These are phyloP conservation scores for Prunella fulvescens DNA, from an alignment of 2,113 vertebrate species.

Conservation along the genomic window DNA sequence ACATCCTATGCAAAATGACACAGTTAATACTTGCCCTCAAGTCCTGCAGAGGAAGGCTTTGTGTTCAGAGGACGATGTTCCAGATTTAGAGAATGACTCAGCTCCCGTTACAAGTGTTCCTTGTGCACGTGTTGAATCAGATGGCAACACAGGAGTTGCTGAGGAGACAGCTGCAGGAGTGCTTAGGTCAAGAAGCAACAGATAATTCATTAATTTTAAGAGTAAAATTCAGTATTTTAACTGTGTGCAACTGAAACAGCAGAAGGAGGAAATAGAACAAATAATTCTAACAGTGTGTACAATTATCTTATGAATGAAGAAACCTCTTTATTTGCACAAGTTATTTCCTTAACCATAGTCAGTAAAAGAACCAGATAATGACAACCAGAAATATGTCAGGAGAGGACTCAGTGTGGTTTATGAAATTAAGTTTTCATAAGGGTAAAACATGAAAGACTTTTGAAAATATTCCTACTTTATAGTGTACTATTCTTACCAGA, in stretches of 20 bases:
- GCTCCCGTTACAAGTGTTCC: neutral
- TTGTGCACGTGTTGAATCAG: neutral
- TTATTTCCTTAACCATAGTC: neutral
- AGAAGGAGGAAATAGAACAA: neutral
- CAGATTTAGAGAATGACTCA: conserved; percentile 41
- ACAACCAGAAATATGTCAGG: neutral
- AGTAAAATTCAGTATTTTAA: neutral
- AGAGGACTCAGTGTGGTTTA: neutral
- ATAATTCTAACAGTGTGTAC: neutral
- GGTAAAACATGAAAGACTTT: neutral
- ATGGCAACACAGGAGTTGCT: neutral
- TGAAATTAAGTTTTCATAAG: neutral
- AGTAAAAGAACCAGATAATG: neutral
- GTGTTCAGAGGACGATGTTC: neutral
- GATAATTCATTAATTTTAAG: neutral
- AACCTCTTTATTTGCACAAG: neutral
- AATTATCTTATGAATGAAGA: neutral
- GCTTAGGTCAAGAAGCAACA: neutral
- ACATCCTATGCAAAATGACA: neutral
- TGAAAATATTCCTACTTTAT: neutral
- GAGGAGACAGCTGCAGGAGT: neutral
- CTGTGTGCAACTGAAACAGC: neutral
- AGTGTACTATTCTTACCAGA: neutral
- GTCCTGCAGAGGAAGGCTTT: neutral
- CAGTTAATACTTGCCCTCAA: neutral